Conservation (phyloP, 1,140 invertebrate genomes). For the Scylla paramamosain region DNA sequence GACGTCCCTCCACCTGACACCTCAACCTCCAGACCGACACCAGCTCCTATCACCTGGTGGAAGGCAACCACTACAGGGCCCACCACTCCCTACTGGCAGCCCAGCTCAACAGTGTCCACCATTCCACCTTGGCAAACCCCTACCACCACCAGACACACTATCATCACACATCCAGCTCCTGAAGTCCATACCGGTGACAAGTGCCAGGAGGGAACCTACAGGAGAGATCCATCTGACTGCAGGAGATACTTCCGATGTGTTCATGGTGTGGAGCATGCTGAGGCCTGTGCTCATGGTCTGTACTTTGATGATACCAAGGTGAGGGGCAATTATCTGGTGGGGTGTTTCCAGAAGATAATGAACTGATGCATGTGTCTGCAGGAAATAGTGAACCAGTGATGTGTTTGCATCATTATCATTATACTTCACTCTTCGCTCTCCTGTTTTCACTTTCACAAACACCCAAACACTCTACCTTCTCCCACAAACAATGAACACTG, state of each 20-base stretch:
- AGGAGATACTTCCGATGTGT: slow-evolving; percentile 90
- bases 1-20: neutral
- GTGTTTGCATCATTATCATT: no score
- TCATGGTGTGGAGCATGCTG: slow-evolving; percentile 85
- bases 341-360: no score
- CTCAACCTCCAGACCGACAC: neutral
- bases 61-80: neutral
- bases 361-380: slow-evolving; percentile 75
- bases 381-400: no score
- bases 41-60: neutral
- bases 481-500: no score
- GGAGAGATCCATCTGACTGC: slow-evolving; percentile 86
- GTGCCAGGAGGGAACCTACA: slow-evolving; percentile 83
- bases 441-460: no score
- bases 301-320: slow-evolving; percentile 86
- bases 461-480: no score
- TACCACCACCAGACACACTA: neutral
- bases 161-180: neutral
- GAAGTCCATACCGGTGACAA: neutral
- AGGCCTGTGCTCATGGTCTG: slow-evolving; percentile 86
- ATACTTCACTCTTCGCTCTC: no score
- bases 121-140: neutral
- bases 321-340: slow-evolving; percentile 44
- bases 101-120: neutral
- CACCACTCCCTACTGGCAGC: neutral